Evolutionary conservation across 1,140 invertebrate species (phyloP), one percentile per base, ranked within the genome.

Genomic region (Cardiocondyla obscurior): DNA sequence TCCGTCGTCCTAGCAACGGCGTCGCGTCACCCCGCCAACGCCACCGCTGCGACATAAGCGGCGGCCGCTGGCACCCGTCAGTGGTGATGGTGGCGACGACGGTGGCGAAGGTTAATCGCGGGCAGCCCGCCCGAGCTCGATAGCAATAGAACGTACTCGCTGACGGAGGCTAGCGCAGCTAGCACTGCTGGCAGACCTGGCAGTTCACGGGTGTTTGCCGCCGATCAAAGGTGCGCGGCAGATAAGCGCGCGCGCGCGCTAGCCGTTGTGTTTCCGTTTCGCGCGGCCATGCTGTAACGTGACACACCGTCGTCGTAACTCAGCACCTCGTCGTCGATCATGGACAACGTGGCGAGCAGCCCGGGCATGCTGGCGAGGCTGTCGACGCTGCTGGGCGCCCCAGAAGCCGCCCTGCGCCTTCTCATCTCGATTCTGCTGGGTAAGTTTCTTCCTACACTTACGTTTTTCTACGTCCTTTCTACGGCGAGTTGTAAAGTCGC

Each of bases 371-470:
- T 83, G 49, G 81, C 57, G 8, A 72, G 51, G n/a, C 81, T 95
- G 51, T 91, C 94, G 46, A 51, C 83, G 14, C 58, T 82, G 58
- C 42, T 95, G 16, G 95, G 95, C n/a, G 93, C 95, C 7, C 91
- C 94, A 5, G 95, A 95, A 46, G 94, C 96, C 22, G 97, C 96
- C 0, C 86, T 97, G 22, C 94, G 95, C 36, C 92, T 97, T n/a
- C 90, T 97, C 7, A 86, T 97, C 39, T 96, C 96, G 0, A 95
- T 97, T 64, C 79, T 97, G 60, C 89, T 96, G 81, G 96, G 96
- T 96, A 94, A 94, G 19, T 49, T 22, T 28, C n/a, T 8, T 55
- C 10, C n/a, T 42, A 2, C 16, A n/a, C 28, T 2, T n/a, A 6
- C 25, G 6, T 2, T 25, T 30, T 10, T 30, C 3, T 1, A 0